Percentiles rank a stretch among this genome's conserved stretches.
Conservation (phyloP, 92 coral and sea anemone genomes). For the Heteractis magnifica region DNA sequence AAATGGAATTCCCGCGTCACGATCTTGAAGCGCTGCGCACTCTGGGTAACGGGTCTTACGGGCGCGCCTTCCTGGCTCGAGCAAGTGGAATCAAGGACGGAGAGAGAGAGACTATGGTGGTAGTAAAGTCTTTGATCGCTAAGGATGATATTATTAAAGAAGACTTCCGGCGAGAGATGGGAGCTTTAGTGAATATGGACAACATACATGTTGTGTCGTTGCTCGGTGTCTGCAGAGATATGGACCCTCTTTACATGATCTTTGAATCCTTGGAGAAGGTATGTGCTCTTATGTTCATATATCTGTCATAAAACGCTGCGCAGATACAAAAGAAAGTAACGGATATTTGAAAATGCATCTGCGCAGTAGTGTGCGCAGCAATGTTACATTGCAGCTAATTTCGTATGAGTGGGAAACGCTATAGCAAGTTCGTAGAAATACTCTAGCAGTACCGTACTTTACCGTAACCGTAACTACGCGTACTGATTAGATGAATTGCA, state of each 20-base stretch:
- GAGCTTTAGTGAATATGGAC: constrained; percentile 59
- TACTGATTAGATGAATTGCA: too few species aligned
- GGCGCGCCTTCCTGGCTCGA: constrained; percentile 90
- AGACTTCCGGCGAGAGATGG: constrained; percentile 80
- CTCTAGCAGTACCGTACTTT: too few species aligned
- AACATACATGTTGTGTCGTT: constrained; percentile 74
- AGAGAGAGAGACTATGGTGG: constrained; percentile 87
- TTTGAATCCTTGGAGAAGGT: constrained; percentile 95
- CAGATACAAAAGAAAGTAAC: too few species aligned
- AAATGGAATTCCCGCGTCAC: constrained; percentile 94
- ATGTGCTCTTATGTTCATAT: background rate
- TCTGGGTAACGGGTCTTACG: constrained; percentile 88
- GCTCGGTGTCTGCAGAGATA: constrained; percentile 88
- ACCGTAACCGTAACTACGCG: too few species aligned
- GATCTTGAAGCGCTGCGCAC: constrained; percentile 89
- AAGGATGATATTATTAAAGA: constrained; percentile 78
- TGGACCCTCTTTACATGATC: constrained; percentile 81
- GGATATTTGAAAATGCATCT: too few species aligned
- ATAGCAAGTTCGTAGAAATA: too few species aligned
- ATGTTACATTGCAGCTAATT: too few species aligned
- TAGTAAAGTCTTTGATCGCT: constrained; percentile 84
- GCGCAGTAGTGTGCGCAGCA: too few species aligned
- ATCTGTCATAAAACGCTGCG: background rate
- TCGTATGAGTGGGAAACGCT: too few species aligned
- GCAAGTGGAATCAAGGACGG: constrained; percentile 95